These are phyloP conservation scores for Lagorchestes hirsutus DNA, from an alignment of 2,797 vertebrate species.

Conservation along the genomic window DNA sequence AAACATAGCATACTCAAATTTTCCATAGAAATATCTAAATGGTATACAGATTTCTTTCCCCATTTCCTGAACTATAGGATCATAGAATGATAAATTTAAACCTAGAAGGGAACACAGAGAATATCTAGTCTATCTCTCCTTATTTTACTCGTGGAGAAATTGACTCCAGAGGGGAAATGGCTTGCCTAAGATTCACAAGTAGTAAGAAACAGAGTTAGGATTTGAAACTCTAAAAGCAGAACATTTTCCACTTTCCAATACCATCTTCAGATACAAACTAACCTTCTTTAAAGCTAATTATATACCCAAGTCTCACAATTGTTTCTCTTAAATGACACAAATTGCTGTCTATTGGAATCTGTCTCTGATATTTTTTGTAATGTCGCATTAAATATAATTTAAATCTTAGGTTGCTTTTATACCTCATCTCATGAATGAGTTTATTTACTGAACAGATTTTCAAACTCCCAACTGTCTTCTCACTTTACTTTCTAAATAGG, in stretches of 20 bases:
- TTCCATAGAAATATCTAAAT: background rate
- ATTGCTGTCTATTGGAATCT: background rate
- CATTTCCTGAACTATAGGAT: background rate
- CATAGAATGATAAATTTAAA: background rate
- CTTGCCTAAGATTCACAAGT: constrained; percentile 5
- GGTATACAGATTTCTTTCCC: background rate
- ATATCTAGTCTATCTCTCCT: background rate
- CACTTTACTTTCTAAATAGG: background rate
- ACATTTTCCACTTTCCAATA: background rate
- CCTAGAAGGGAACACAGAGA: background rate
- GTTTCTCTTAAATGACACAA: background rate
- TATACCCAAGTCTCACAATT: background rate
- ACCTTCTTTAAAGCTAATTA: constrained; percentile 9
- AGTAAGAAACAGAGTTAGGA: background rate
- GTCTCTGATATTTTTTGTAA: background rate
- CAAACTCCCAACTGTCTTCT: background rate
- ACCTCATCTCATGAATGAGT: background rate
- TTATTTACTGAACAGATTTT: background rate
- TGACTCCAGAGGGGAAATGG: background rate
- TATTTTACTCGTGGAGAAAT: background rate
- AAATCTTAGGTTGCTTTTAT: background rate
- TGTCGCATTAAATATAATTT: background rate
- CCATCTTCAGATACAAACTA: background rate
- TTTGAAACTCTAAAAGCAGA: constrained; percentile 5
- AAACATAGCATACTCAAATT: background rate